Percentiles rank a stretch among this genome's conserved stretches.
phyloP scores from a whole-genome alignment of 2,888 invertebrate genomes.

The Leucoptera coffeella region DNA sequence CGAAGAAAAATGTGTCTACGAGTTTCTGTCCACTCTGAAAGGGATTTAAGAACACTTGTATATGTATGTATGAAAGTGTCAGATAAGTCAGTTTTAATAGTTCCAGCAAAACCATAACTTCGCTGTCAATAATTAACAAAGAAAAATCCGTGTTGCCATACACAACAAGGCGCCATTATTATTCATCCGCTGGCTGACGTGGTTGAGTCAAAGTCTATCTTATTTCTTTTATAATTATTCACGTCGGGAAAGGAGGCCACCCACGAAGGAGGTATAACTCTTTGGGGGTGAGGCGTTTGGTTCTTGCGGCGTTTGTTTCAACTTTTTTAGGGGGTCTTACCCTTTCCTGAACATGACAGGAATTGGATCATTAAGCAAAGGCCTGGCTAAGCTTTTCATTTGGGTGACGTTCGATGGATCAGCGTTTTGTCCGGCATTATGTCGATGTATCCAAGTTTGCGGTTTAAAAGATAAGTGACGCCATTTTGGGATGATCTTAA shows the following conservation, averaged over 20 bases:
- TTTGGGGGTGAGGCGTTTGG: constrained; percentile 38
- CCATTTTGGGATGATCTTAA: too few relatives aligned
- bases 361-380: constrained; percentile 51
- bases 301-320: constrained; percentile 53
- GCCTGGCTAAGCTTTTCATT: constrained; percentile 39
- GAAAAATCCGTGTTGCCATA: constrained; percentile 16
- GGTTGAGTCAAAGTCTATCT: constrained; percentile 50
- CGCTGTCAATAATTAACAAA: too few relatives aligned
- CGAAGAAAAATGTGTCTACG: too few relatives aligned
- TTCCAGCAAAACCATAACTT: too few relatives aligned
- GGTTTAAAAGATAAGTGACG: too few relatives aligned
- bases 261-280: constrained; percentile 21
- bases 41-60: too few relatives aligned
- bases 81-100: too few relatives aligned
- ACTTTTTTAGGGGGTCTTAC: constrained; percentile 51
- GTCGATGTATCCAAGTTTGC: too few relatives aligned
- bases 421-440: too few relatives aligned
- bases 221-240: constrained; percentile 55
- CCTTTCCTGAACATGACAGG: constrained; percentile 54
- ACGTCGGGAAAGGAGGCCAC: constrained; percentile 16
- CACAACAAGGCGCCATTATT: constrained; percentile 47
- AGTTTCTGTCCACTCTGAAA: too few relatives aligned
- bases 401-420: too few relatives aligned
- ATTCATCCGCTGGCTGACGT: constrained; percentile 46
- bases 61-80: too few relatives aligned